Evolutionary conservation across 2,113 vertebrate genomes (phyloP).

Genomic region (Erinaceus europaeus): DNA sequence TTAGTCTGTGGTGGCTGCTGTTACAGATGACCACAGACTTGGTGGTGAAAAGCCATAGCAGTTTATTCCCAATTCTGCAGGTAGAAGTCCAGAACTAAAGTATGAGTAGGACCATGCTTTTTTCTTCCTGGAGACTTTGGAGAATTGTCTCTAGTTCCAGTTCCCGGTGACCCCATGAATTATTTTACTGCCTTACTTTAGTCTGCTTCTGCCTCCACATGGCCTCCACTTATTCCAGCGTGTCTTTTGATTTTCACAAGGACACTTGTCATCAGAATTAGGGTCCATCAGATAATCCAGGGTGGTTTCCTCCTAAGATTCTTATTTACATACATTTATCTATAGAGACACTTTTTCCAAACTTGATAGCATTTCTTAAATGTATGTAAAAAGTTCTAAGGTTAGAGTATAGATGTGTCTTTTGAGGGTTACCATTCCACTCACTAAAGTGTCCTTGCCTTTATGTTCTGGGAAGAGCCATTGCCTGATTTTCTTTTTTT

Average conservation of each 20-base stretch:
- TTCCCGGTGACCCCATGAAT: not conserved
- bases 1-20: not conserved
- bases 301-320: not conserved
- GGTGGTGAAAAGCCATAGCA: not conserved
- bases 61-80: not conserved
- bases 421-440: not conserved
- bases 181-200: not conserved
- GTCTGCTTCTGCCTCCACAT: not conserved
- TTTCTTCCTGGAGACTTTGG: not conserved
- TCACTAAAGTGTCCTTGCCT: not conserved
- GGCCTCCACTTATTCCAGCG: not conserved
- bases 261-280: not conserved
- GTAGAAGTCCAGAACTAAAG: not conserved
- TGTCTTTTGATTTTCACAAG: not conserved
- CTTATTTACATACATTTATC: not conserved
- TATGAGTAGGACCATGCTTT: not conserved
- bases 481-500: no score
- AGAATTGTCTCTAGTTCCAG: not conserved
- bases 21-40: not conserved
- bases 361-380: not conserved
- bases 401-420: not conserved
- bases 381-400: not conserved
- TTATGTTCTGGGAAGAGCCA: not conserved
- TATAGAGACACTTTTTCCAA: not conserved
- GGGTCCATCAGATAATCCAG: not conserved